These are phyloP conservation scores for Magallana gigas DNA, from an alignment of 1,140 invertebrate species.

Conservation along the genomic window DNA sequence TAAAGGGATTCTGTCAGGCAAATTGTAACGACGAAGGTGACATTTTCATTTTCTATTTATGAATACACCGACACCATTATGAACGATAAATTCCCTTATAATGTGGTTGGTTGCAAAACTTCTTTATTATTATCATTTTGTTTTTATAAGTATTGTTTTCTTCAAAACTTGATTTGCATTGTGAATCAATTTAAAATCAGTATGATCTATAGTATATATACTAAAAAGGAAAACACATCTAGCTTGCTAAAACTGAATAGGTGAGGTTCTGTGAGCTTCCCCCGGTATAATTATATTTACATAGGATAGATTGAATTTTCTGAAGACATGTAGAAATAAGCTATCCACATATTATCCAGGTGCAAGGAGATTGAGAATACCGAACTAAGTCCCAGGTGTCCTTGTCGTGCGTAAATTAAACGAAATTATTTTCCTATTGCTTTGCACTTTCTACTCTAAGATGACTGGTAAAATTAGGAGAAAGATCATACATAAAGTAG, in stretches of 20 bases:
- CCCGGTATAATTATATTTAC: background rate
- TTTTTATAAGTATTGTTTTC: too few species aligned
- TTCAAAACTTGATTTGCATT: too few species aligned
- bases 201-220: too few species aligned
- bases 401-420: background rate
- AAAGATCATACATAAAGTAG: background rate
- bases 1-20: conserved; percentile 15
- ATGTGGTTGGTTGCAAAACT: background rate
- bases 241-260: too few species aligned
- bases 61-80: background rate
- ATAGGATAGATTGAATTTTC: background rate
- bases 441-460: background rate
- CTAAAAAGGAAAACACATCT: too few species aligned
- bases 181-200: too few species aligned
- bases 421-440: background rate
- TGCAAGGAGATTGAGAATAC: background rate
- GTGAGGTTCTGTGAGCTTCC: too few species aligned
- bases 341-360: background rate
- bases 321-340: background rate
- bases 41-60: conserved; percentile 2
- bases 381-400: background rate
- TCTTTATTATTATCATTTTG: too few species aligned
- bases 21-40: background rate
- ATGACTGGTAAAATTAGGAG: background rate
- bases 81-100: background rate